These are phyloP conservation scores for Cynoglossus semilaevis DNA, from an alignment of 2,113 vertebrate species.

Conservation along the genomic window DNA sequence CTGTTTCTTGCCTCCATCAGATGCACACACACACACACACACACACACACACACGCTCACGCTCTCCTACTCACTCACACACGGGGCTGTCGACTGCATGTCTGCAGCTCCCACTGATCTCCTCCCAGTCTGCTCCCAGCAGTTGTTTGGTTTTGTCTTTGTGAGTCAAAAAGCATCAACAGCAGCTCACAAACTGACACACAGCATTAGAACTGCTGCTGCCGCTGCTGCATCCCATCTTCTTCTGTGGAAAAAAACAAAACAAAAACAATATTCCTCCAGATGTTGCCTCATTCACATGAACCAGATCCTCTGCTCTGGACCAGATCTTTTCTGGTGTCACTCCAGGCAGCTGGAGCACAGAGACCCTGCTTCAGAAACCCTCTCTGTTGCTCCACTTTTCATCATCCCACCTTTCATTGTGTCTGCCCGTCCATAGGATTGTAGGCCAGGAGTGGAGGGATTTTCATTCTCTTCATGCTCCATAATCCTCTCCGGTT, in stretches of 20 bases:
- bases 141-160: constrained; percentile 57
- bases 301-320: constrained; percentile 27
- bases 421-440: constrained; percentile 13
- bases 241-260: constrained; percentile 17
- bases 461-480: constrained; percentile 18
- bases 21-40: too few species aligned
- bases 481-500: constrained; percentile 22
- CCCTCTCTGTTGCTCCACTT: constrained; percentile 6
- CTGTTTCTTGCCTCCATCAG: constrained; percentile 41
- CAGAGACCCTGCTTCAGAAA: not conserved
- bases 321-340: constrained; percentile 5
- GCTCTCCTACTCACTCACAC: too few species aligned
- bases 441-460: constrained; percentile 5
- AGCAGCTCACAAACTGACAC: constrained; percentile 36
- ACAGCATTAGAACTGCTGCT: constrained; percentile 33
- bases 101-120: constrained; percentile 57
- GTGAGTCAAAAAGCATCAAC: constrained; percentile 39
- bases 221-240: constrained; percentile 40
- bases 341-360: not conserved
- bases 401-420: constrained; percentile 24
- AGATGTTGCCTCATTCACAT: constrained; percentile 22
- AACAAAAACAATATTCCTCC: constrained; percentile 21
- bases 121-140: constrained; percentile 29
- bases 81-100: constrained; percentile 54
- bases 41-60: too few species aligned